These are phyloP conservation scores for Hypselothyrea guttata DNA, from an alignment of 2,888 invertebrate species.

Conservation along the genomic window DNA sequence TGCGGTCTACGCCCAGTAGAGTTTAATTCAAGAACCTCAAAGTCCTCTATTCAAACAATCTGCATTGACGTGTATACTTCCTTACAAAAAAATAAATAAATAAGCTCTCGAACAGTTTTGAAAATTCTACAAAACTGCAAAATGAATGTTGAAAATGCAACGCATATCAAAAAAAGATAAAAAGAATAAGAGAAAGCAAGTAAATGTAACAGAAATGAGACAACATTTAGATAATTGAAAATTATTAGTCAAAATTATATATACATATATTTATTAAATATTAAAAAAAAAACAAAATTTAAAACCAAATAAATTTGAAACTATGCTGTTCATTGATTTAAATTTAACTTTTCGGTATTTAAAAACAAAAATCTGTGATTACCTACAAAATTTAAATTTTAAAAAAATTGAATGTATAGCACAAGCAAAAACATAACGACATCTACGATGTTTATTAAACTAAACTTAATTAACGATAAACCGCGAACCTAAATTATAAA, in stretches of 20 bases:
- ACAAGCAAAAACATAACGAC: constrained; percentile 33
- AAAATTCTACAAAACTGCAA: constrained; percentile 23
- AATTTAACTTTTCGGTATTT: constrained; percentile 80
- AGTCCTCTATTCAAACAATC: constrained; percentile 6
- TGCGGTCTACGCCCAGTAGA: too few relatives aligned
- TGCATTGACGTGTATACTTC: constrained; percentile 4
- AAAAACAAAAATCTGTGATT: constrained; percentile 82
- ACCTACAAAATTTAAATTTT: constrained; percentile 81
- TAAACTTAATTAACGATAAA: constrained; percentile 23
- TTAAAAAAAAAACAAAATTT: constrained; percentile 47
- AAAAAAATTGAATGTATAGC: constrained; percentile 68
- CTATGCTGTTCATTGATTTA: constrained; percentile 76
- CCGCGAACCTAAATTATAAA: constrained; percentile 25
- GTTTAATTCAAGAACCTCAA: too few relatives aligned
- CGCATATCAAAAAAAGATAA: constrained; percentile 61
- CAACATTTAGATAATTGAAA: constrained; percentile 78
- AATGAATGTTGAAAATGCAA: constrained; percentile 60
- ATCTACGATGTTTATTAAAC: constrained; percentile 46
- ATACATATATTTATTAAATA: constrained; percentile 33
- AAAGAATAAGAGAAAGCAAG: constrained; percentile 13
- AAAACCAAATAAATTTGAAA: constrained; percentile 56
- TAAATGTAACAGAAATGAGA: constrained; percentile 41
- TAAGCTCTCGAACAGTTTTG: constrained; percentile 15
- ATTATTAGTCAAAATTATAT: constrained; percentile 80
- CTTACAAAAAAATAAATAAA: constrained; percentile 18